Evolutionary conservation across 2,797 vertebrate species (phyloP), one percentile per base, ranked within the genome.

Genomic region (Oreortyx pictus): DNA sequence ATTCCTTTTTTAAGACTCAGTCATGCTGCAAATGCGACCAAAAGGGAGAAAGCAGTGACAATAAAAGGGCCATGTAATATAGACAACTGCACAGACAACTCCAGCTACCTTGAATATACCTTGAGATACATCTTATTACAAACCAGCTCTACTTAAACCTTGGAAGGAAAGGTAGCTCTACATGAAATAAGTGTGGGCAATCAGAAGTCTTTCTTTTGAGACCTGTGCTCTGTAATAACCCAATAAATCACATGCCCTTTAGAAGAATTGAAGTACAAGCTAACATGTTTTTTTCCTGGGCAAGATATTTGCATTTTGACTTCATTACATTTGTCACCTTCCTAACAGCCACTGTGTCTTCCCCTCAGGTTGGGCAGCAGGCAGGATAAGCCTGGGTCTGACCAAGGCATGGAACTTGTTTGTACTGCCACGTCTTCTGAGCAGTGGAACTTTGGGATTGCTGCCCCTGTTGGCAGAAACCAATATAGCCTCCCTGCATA

Each of bases 271-370:
- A 41, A 68, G 25, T 67, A 43, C 72, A 39, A 52, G 52, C 60
- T 43, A 13, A 74, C 25, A 9, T 8, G 46, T 88, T 49, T 62
- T 59, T 9, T 62, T 79, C 60, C 61, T 22, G 18, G 15, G 11
- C 43, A 59, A 82, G 71, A 39, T n/a, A 20, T 4, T 46, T 75
- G 18, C 50, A 59, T 0, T 0, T 6, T 66, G 43, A 8, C 24
- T 65, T 29, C 37, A 84, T 33, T 35, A 60, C 46, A 6, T 27
- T 23, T 76, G 47, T 43, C 78, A 37, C 59, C 24, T 78, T 37
- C 6, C 13, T 39, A 10, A 37, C 44, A 77, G 66, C 35, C 18
- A 0, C 0, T 7, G 16, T 5, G 2, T 18, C 1, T 64, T 74
- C n/a, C 33, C 44, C 57, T 64, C 20, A 1, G 5, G 1, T 0